These are phyloP conservation scores for Anthopleura xanthogrammica DNA, from an alignment of 92 coral and sea anemone species.

Conservation along the genomic window DNA sequence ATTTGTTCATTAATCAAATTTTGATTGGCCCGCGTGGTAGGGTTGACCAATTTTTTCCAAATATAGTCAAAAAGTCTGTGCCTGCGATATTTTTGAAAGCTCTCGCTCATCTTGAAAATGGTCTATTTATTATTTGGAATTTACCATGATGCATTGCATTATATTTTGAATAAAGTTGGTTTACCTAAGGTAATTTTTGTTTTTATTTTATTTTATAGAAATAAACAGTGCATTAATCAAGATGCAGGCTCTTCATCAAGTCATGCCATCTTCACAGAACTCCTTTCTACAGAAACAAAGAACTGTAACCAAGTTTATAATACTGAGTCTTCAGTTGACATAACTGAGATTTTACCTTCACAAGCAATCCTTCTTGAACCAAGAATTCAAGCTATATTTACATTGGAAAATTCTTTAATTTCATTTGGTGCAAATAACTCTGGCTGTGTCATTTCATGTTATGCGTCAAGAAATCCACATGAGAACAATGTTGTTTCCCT, in stretches of 20 bases:
- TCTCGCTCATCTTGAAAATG: too few species aligned
- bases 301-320: background rate
- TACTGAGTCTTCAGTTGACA: background rate
- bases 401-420: background rate
- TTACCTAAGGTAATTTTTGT: background rate
- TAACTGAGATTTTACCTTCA: background rate
- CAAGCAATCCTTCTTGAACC: constrained; percentile 25
- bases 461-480: background rate
- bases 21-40: too few species aligned
- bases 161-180: too few species aligned
- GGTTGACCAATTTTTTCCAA: too few species aligned
- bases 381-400: background rate
- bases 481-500: background rate
- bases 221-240: background rate
- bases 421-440: background rate
- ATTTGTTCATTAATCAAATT: too few species aligned
- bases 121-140: too few species aligned
- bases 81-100: too few species aligned
- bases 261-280: constrained; percentile 24
- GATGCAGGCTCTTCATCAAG: background rate
- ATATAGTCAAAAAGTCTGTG: too few species aligned
- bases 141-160: too few species aligned
- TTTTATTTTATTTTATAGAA: background rate
- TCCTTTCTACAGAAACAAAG: background rate
- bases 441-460: constrained; percentile 1